phyloP scores from a whole-genome alignment of 2,888 invertebrate genomes.

The Nysson spinosus region DNA sequence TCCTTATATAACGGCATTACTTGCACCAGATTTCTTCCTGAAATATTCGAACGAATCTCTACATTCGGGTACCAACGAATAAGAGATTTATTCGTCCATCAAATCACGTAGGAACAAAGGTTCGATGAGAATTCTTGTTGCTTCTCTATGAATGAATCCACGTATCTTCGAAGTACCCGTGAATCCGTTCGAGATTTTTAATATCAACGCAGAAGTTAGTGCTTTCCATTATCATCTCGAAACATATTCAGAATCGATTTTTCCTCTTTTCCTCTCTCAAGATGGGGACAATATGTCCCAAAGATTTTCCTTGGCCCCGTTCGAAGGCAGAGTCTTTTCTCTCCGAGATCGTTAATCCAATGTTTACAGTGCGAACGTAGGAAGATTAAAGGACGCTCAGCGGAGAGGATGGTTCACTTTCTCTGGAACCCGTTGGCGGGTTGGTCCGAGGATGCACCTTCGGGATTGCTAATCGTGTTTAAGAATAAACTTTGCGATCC shows the following conservation, averaged over 20 bases:
- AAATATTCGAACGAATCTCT: too few relatives aligned
- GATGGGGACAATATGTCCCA: neutral
- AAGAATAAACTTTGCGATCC: slow-evolving; percentile 59
- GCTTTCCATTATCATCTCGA: too few relatives aligned
- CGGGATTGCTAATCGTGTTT: slow-evolving; percentile 61
- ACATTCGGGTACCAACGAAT: too few relatives aligned
- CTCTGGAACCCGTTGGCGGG: neutral
- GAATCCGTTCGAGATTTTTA: too few relatives aligned
- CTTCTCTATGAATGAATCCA: too few relatives aligned
- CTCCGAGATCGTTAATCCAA: slow-evolving; percentile 48
- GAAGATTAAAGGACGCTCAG: slow-evolving; percentile 47
- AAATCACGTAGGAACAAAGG: too few relatives aligned
- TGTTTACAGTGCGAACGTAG: slow-evolving; percentile 38
- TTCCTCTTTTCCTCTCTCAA: neutral
- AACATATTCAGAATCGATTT: too few relatives aligned
- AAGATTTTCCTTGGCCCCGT: neutral
- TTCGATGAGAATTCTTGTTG: too few relatives aligned
- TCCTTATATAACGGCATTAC: neutral
- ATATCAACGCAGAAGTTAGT: too few relatives aligned
- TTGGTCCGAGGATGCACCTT: slow-evolving; percentile 20
- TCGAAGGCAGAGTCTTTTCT: slow-evolving; percentile 19
- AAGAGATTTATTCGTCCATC: too few relatives aligned
- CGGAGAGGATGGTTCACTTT: slow-evolving; percentile 29
- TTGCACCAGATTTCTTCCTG: slow-evolving; percentile 8
- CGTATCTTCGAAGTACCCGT: too few relatives aligned